Conservation (phyloP, 2,888 invertebrate species). For the Pimpla rufipes region DNA sequence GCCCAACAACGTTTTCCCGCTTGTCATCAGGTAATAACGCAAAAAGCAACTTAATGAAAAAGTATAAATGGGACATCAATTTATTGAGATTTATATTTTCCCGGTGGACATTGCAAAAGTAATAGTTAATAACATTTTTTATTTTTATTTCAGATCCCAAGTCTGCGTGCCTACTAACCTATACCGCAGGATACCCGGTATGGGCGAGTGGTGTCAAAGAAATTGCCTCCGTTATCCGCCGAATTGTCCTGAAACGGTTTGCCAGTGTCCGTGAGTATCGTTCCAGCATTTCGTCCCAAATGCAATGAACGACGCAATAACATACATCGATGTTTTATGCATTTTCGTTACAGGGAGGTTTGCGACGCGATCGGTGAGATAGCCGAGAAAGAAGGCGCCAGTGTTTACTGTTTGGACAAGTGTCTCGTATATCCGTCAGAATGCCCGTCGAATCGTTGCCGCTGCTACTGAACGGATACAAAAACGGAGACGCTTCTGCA, state of each 20-base stretch:
- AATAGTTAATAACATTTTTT: background rate
- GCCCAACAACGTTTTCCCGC: constrained; percentile 90
- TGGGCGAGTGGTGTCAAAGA: constrained; percentile 93
- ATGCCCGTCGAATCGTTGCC: constrained; percentile 91
- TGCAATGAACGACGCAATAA: background rate
- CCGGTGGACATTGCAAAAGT: background rate
- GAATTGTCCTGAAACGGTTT: constrained; percentile 92
- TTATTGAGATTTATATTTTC: too few relatives aligned
- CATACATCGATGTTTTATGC: background rate
- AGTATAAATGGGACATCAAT: background rate
- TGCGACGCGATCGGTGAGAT: constrained; percentile 94
- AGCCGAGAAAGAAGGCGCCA: constrained; percentile 91
- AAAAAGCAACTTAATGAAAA: background rate
- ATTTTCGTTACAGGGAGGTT: constrained; percentile 87
- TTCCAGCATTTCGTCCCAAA: constrained; percentile 7
- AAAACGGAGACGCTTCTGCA: background rate
- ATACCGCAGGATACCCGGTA: constrained; percentile 91
- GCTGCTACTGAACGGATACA: constrained; percentile 87
- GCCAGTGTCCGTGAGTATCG: constrained; percentile 93
- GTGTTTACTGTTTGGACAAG: constrained; percentile 94
- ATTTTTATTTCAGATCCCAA: constrained; percentile 88
- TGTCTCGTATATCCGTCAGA: constrained; percentile 92
- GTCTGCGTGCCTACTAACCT: constrained; percentile 90
- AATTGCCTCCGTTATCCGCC: constrained; percentile 96
- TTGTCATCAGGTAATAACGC: constrained; percentile 91